A percentile compares a stretch with the other conserved stretches of the same genome.
Evolutionary conservation across 2,888 invertebrate species (phyloP).

Genomic region (Habrosyne pyritoides): DNA sequence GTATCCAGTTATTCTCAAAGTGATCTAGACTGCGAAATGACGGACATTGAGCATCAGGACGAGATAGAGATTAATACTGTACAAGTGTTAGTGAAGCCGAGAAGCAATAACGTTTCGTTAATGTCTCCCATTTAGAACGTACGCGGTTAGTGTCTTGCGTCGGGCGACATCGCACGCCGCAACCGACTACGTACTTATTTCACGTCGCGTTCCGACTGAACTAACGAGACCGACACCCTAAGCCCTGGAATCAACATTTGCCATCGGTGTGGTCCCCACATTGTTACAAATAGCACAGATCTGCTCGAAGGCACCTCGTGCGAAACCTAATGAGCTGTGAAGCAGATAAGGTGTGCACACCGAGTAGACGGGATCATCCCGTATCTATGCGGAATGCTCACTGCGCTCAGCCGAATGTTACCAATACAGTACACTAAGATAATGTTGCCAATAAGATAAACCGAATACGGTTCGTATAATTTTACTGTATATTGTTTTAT

Average conservation of each 20-base stretch:
- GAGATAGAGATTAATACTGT: slow-evolving; percentile 75
- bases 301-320: slow-evolving; percentile 66
- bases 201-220: slow-evolving; percentile 55
- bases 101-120: slow-evolving; percentile 79
- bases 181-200: slow-evolving; percentile 56
- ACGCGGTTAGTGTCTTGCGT: slow-evolving; percentile 72
- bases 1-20: slow-evolving; percentile 52
- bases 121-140: slow-evolving; percentile 77
- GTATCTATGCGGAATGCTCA: slow-evolving; percentile 69
- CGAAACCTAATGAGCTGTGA: slow-evolving; percentile 82
- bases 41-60: slow-evolving; percentile 54
- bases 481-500: slow-evolving; percentile 12
- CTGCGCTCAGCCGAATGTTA: slow-evolving; percentile 52
- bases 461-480: slow-evolving; percentile 21
- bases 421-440: slow-evolving; percentile 46
- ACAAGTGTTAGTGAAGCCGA: slow-evolving; percentile 72
- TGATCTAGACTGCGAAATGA: slow-evolving; percentile 57
- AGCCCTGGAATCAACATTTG: slow-evolving; percentile 73
- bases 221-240: slow-evolving; percentile 67
- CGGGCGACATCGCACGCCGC: slow-evolving; percentile 56
- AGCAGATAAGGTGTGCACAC: slow-evolving; percentile 82
- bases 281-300: slow-evolving; percentile 79
- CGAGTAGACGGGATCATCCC: slow-evolving; percentile 70
- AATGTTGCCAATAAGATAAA: slow-evolving; percentile 42
- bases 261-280: slow-evolving; percentile 69